Conservation (phyloP, 1,140 invertebrate species). For the Caenorhabditis remanei region DNA sequence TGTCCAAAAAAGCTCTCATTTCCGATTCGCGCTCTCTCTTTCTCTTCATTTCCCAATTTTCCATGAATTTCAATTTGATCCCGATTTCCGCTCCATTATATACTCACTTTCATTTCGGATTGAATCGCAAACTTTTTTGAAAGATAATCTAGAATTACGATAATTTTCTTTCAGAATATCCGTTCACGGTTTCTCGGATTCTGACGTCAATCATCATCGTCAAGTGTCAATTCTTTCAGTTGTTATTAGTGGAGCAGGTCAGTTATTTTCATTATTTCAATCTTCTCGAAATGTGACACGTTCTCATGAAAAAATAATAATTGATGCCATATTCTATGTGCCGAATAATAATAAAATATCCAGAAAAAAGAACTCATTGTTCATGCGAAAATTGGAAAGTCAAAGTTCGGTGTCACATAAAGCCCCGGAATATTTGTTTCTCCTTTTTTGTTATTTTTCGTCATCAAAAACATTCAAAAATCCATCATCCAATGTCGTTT, state of each 20-base stretch:
- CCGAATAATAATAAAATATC: background rate
- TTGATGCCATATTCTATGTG: background rate
- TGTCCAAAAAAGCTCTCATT: background rate
- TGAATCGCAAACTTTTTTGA: no score
- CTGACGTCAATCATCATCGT: constrained; percentile 45
- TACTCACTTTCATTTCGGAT: no score
- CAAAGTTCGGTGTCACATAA: constrained; percentile 45
- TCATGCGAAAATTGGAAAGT: constrained; percentile 42
- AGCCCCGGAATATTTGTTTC: constrained; percentile 47
- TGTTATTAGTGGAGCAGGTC: constrained; percentile 46
- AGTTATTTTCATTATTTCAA: background rate
- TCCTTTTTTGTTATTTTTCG: constrained; percentile 39
- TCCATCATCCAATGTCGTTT: constrained; percentile 29
- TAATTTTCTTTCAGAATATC: constrained; percentile 33
- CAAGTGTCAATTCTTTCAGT: constrained; percentile 42
- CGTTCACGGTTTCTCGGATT: constrained; percentile 29
- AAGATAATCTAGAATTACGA: background rate
- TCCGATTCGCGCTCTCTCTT: background rate
- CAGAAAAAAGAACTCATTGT: background rate
- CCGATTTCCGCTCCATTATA: constrained; percentile 4
- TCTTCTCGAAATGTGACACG: background rate
- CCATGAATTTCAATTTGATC: constrained; percentile 28
- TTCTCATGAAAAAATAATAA: constrained; percentile 1
- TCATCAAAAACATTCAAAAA: constrained; percentile 11
- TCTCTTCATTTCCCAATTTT: background rate